Conservation (phyloP, 2,113 vertebrate genomes). For the Phylloscopus trochilus region DNA sequence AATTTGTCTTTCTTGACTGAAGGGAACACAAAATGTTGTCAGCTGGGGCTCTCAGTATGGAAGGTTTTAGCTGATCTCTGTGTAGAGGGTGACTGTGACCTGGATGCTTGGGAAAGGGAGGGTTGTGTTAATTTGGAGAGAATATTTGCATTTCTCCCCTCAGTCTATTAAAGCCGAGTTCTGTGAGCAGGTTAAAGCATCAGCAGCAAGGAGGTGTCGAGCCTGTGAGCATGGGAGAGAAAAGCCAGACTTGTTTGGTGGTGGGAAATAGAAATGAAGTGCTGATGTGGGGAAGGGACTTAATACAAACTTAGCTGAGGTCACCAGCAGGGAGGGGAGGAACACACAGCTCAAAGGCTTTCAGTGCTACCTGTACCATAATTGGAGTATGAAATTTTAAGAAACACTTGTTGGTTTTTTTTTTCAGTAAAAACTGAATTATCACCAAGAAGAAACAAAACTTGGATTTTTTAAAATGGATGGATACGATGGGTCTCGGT, state of each 20-base stretch:
- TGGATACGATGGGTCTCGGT: not conserved
- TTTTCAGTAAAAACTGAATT: not conserved
- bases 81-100: not conserved
- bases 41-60: not conserved
- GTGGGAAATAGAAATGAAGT: slow-evolving; percentile 9
- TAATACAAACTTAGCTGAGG: slow-evolving; percentile 3
- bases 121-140: not conserved
- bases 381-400: not conserved
- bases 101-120: not conserved
- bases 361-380: not conserved
- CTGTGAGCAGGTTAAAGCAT: not conserved
- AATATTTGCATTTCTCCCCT: not conserved
- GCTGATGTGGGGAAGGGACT: slow-evolving; percentile 15
- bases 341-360: not conserved
- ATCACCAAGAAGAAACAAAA: not conserved
- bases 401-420: not conserved
- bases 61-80: not conserved
- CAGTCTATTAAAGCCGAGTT: not conserved
- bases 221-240: not conserved
- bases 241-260: not conserved
- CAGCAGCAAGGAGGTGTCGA: not conserved
- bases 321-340: not conserved
- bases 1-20: not conserved
- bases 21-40: not conserved
- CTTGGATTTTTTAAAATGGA: not conserved